Evolutionary conservation across 1,140 invertebrate genomes (phyloP).

Genomic region (Apis cerana): DNA sequence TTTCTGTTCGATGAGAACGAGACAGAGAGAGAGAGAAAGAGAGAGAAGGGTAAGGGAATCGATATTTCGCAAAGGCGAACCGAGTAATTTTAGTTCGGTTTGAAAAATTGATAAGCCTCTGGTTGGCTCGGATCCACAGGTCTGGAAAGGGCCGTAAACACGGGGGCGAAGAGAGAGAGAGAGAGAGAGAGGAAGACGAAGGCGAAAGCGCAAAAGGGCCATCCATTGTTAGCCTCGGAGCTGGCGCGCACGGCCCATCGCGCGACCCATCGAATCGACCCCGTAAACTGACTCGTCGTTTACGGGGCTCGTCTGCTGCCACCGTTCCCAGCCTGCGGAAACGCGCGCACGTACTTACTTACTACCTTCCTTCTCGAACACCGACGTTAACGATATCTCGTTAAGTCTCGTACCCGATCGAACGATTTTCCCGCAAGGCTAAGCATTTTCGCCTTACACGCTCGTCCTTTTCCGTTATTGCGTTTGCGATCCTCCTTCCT

Average conservation of each 20-base stretch:
- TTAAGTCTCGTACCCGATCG: conserved; percentile 53
- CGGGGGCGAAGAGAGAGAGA: not conserved
- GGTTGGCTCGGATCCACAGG: not conserved
- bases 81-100: not conserved
- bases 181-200: not conserved
- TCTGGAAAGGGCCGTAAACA: not conserved
- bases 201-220: conserved; percentile 17
- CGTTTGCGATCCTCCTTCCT: conserved; percentile 1
- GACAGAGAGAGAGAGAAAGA: too few relatives aligned
- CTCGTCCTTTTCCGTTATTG: conserved; percentile 17
- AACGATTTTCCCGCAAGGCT: conserved; percentile 44
- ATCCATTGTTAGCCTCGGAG: conserved; percentile 9
- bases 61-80: not conserved
- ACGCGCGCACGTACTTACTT: not conserved
- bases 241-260: not conserved
- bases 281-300: conserved; percentile 35
- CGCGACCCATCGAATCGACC: conserved; percentile 27
- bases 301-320: conserved; percentile 4
- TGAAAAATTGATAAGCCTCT: not conserved
- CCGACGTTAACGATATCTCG: conserved; percentile 63
- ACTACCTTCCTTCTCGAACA: conserved; percentile 32
- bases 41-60: too few relatives aligned
- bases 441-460: conserved; percentile 26
- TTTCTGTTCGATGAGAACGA: too few relatives aligned
- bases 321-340: not conserved